A percentile compares a stretch with the other conserved stretches of the same genome.
phyloP scores from a whole-genome alignment of 2,888 invertebrate genomes.

The Andrena trimmerana region DNA sequence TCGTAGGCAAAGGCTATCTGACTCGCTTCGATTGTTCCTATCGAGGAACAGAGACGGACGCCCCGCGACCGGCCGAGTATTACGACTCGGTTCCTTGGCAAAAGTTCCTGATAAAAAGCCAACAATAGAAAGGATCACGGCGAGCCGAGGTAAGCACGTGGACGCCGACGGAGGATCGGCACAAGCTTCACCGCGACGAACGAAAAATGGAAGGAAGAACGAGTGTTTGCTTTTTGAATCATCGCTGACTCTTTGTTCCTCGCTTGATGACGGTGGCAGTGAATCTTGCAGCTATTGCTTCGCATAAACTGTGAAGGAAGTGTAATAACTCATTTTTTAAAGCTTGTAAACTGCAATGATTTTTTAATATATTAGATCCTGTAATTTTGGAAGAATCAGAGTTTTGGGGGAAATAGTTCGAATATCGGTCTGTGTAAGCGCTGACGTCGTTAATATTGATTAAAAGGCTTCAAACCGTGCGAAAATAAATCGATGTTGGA shows the following conservation, averaged over 20 bases:
- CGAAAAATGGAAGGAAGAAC: background rate
- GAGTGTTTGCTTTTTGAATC: constrained; percentile 27
- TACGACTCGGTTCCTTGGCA: constrained; percentile 25
- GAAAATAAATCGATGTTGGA: no score
- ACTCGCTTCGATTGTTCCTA: constrained; percentile 26
- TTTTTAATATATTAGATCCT: no score
- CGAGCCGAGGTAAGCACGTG: constrained; percentile 18
- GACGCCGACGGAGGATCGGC: constrained; percentile 6
- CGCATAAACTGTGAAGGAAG: background rate
- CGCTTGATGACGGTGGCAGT: background rate
- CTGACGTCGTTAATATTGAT: no score
- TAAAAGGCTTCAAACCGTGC: no score
- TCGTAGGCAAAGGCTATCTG: constrained; percentile 49
- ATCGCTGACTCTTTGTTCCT: constrained; percentile 24
- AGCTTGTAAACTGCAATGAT: no score
- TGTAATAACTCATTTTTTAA: no score
- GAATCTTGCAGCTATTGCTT: constrained; percentile 22
- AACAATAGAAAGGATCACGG: constrained; percentile 36
- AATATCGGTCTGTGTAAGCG: no score
- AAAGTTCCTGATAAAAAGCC: constrained; percentile 47
- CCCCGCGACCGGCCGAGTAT: constrained; percentile 1
- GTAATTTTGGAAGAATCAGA: no score
- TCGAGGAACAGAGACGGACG: constrained; percentile 16
- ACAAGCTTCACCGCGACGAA: constrained; percentile 13
- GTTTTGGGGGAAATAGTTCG: no score